Percentiles rank a stretch among this genome's conserved stretches.
Conservation (phyloP, 2,797 vertebrate species). For the Rhodeus uyekii region DNA sequence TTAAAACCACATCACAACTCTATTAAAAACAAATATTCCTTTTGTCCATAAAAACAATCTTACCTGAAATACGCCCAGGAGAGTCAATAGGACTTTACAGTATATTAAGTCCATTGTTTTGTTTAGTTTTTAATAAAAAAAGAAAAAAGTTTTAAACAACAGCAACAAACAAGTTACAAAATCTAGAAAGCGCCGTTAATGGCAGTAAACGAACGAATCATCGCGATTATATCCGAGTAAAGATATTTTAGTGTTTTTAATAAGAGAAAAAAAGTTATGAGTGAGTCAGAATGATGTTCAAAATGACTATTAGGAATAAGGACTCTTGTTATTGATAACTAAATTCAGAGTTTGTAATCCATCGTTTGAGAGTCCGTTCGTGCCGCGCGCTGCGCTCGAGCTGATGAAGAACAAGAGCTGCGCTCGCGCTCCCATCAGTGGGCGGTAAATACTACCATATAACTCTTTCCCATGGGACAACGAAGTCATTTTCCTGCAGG, state of each 20-base stretch:
- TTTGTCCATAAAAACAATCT: slow-evolving; percentile 3
- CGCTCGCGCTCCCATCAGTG: slow-evolving; percentile 24
- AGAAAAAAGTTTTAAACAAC: too few relatives aligned
- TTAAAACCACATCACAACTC: background rate
- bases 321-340: background rate
- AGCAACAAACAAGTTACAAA: too few relatives aligned
- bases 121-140: background rate
- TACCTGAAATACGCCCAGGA: slow-evolving; percentile 54
- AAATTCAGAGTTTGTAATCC: slow-evolving; percentile 38
- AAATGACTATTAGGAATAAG: background rate
- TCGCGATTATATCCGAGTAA: background rate
- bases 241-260: background rate
- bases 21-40: background rate
- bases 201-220: slow-evolving; percentile 10
- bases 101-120: slow-evolving; percentile 51
- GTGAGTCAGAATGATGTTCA: slow-evolving; percentile 1
- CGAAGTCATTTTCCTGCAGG: background rate
- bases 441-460: slow-evolving; percentile 1
- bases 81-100: slow-evolving; percentile 46
- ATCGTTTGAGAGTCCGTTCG: slow-evolving; percentile 26
- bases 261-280: background rate
- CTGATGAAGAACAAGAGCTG: slow-evolving; percentile 3
- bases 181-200: background rate
- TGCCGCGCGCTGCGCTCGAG: background rate
- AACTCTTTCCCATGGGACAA: background rate